phyloP scores from a whole-genome alignment of 2,888 invertebrate genomes.

The Dryadula phaetusa region DNA sequence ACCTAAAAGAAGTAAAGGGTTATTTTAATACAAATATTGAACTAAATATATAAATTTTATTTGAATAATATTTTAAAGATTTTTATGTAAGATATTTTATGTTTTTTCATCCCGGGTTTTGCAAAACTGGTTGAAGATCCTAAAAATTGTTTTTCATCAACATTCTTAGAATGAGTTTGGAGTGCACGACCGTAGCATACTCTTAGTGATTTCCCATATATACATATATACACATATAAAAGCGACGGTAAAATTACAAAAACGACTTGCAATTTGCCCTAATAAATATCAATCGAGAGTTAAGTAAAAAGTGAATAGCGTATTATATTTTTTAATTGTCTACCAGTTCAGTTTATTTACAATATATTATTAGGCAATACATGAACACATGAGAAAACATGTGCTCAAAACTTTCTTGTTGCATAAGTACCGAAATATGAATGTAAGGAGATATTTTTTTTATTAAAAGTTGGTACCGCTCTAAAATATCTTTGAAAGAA shows the following conservation, averaged over 20 bases:
- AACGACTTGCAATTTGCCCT: neutral
- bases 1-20: neutral
- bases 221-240: too few relatives aligned
- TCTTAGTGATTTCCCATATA: too few relatives aligned
- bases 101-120: too few relatives aligned
- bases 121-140: too few relatives aligned
- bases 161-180: neutral
- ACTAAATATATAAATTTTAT: too few relatives aligned
- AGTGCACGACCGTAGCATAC: neutral
- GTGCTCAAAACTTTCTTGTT: constrained; percentile 40
- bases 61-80: too few relatives aligned
- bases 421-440: constrained; percentile 36
- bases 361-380: constrained; percentile 32
- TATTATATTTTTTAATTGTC: constrained; percentile 10
- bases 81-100: too few relatives aligned
- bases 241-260: too few relatives aligned
- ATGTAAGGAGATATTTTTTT: constrained; percentile 11
- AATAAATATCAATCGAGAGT: constrained; percentile 10
- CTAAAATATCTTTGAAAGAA: too few relatives aligned
- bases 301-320: neutral
- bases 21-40: too few relatives aligned
- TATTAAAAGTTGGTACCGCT: neutral
- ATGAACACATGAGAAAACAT: constrained; percentile 24
- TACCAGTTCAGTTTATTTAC: constrained; percentile 18
- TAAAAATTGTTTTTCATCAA: too few relatives aligned